Evolutionary conservation across 2,113 vertebrate genomes (phyloP).

Genomic region (Pituophis catenifer): DNA sequence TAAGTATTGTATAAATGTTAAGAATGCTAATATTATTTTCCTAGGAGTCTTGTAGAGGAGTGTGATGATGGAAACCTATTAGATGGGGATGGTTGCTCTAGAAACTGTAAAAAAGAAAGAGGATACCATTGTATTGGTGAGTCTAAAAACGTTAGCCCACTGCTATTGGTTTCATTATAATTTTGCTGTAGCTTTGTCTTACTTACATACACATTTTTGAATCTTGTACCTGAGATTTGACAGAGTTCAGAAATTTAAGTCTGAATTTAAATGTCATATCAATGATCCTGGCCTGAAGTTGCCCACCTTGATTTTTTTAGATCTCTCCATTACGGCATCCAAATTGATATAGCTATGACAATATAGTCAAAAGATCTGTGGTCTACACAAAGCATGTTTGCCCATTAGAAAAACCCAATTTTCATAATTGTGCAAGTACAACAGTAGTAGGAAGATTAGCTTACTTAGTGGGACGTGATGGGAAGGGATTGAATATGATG

Average conservation of each 20-base stretch:
- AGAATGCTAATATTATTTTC: background rate
- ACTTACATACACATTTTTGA: background rate
- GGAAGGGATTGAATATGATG: too few relatives aligned
- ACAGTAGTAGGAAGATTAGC: background rate
- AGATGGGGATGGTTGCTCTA: slow-evolving; percentile 91
- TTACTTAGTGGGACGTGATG: background rate
- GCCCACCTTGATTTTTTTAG: background rate
- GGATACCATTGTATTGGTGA: slow-evolving; percentile 87
- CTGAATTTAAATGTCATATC: background rate
- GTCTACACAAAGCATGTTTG: background rate
- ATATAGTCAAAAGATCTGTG: background rate
- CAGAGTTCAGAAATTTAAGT: background rate
- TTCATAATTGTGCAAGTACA: background rate
- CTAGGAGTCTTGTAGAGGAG: slow-evolving; percentile 79
- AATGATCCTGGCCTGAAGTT: background rate
- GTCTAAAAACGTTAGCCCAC: slow-evolving; percentile 29
- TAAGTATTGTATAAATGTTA: background rate
- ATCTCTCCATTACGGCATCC: background rate
- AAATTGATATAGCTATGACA: background rate
- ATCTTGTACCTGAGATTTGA: background rate
- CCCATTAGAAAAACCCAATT: background rate
- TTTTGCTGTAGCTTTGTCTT: background rate
- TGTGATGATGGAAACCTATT: slow-evolving; percentile 89
- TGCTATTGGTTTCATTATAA: background rate
- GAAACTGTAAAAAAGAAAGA: slow-evolving; percentile 80